Evolutionary conservation across 2,888 invertebrate genomes (phyloP), one percentile per base, ranked within the genome.

Genomic region (Thecophora atra): DNA sequence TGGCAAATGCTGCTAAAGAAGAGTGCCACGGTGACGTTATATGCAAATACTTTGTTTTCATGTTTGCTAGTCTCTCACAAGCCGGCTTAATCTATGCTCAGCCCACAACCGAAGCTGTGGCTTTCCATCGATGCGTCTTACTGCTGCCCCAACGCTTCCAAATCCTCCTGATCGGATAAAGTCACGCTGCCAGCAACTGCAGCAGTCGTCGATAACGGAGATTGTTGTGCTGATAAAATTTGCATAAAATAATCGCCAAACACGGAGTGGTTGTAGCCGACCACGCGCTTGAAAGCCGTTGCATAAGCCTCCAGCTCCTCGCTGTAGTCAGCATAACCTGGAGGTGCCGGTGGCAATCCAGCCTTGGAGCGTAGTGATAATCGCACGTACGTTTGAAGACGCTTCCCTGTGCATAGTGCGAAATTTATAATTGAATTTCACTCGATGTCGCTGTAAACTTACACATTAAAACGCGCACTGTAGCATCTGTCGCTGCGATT

Each of bases 191-290:
- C 26, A 17, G 24, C 37, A 24, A 54, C 11, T 21, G 70, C 73
- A 5, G n/a, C 17, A 15, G n/a, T 56, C 4, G 30, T 15, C n/a
- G 24, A 11, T 37, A 37, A 2, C 21, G 60, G 6, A 56, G 73
- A 76, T 21, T 74, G 75, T 72, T 80, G 78, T 21, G 78, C 81
- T n/a, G 79, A 81, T n/a, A 87, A 79, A 28, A 86, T 75, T 73
- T 84, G 78, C 28, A 80, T 75, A 66, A 86, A 85, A 75, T 86
- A 84, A 70, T 86, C 85, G 3, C 85, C 84, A 66, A 85, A 87
- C 2, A 87, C 87, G 13, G 85, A 84, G 74, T 86, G 86, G 76
- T 87, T 87, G 73, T 87, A 87, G 62, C 81, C 80, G 56, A 86
- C 83, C 13, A 87, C 78, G 13, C 86, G 83, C 52, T 84, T 83